Evolutionary conservation across 2,113 vertebrate genomes (phyloP).

Genomic region (Sturnus vulgaris): DNA sequence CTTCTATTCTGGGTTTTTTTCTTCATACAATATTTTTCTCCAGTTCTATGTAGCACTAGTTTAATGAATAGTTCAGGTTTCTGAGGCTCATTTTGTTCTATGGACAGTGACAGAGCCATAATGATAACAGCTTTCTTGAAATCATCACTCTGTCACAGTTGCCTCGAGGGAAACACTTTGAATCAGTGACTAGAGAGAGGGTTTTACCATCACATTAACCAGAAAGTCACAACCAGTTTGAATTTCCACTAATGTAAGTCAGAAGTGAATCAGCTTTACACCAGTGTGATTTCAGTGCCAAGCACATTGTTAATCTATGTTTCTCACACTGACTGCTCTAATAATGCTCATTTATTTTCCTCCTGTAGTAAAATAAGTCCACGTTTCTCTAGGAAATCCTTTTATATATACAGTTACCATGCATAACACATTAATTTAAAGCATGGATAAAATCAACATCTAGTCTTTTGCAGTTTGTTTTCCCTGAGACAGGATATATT

Average conservation of each 20-base stretch:
- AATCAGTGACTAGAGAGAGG: not conserved
- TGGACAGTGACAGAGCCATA: not conserved
- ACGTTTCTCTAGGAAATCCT: not conserved
- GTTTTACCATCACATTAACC: not conserved
- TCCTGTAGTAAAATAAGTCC: not conserved
- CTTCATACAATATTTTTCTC: not conserved
- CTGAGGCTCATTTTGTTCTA: not conserved
- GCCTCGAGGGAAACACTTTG: not conserved
- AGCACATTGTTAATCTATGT: not conserved
- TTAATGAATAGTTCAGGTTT: not conserved
- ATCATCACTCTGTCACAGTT: not conserved
- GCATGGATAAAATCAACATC: not conserved
- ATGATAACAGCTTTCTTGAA: conserved; percentile 16
- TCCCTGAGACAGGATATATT: not conserved
- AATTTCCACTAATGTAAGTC: not conserved
- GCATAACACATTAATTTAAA: not conserved
- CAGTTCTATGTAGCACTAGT: rapidly evolving
- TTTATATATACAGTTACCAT: not conserved
- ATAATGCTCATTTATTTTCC: not conserved
- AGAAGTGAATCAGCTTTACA: not conserved
- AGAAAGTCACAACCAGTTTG: not conserved
- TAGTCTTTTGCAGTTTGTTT: not conserved
- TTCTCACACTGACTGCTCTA: not conserved
- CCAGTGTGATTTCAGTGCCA: not conserved
- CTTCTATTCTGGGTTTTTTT: not conserved